Evolutionary conservation across 2,797 vertebrate genomes (phyloP).

Genomic region (Arnoldichthys spilopterus): DNA sequence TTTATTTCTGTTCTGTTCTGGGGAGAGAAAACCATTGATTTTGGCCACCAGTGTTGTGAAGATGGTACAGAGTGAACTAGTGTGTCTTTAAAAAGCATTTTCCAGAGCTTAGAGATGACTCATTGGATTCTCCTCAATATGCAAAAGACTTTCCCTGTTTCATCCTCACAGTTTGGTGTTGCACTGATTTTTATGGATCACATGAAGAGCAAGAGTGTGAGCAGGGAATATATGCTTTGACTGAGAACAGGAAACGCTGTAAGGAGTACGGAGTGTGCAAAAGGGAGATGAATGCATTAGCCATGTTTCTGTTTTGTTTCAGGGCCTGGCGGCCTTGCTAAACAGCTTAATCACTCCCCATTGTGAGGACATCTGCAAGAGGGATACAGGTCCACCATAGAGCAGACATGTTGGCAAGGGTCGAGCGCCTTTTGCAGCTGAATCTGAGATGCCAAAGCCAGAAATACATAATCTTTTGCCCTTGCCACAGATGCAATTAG

Average conservation of each 20-base stretch:
- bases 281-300: slow-evolving; percentile 24
- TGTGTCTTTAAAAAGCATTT: background rate
- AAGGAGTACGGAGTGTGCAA: background rate
- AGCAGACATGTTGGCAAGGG: slow-evolving; percentile 4
- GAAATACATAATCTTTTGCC: background rate
- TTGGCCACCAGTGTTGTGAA: too few species aligned
- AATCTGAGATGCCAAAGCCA: background rate
- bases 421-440: background rate
- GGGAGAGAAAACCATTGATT: too few species aligned
- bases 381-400: slow-evolving; percentile 15
- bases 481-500: too few species aligned
- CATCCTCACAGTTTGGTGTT: background rate
- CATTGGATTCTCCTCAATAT: background rate
- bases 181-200: background rate
- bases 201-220: background rate
- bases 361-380: slow-evolving; percentile 10
- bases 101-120: slow-evolving; percentile 1
- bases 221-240: background rate
- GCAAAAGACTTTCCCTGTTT: background rate
- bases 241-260: background rate
- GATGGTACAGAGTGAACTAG: too few species aligned
- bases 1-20: too few species aligned
- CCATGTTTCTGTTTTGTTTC: slow-evolving; percentile 33
- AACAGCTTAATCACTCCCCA: slow-evolving; percentile 26
- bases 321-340: slow-evolving; percentile 13